Evolutionary conservation across 2,113 vertebrate genomes (phyloP), one percentile per base, ranked within the genome.

Genomic region (Cyanoliseus patagonus): DNA sequence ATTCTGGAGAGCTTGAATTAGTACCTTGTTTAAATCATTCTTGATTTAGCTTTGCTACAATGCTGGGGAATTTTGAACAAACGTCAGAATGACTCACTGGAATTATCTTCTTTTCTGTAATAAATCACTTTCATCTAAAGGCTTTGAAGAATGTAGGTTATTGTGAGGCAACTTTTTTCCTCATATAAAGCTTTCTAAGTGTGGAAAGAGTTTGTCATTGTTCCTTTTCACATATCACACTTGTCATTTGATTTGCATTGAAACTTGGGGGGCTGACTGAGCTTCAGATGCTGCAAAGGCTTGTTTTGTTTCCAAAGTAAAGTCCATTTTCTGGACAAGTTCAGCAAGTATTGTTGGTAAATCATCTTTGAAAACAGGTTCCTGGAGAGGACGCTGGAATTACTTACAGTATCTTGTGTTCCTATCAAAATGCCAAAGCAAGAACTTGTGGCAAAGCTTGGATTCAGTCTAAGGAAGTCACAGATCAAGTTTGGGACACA

Each of bases 41-140:
- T 88, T 77, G 41, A 25, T 90, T 81, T 77, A 73, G 17, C 30
- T 83, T 12, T 80, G 33, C n/a, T 55, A 11, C 24, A 51, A 4
- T 59, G 13, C 12, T 62, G 64, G 44, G 31, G 8, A 31, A 55
- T n/a, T 77, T 59, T 77, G 37, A 88, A 87, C 52, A 90, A 41
- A 84, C 52, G 44, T 73, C 47, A 47, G 31, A 87, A 51, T 76
- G 76, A 78, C 67, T 92, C 66, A 51, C 44, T 53, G 37, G 17
- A 57, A 82, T 92, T 72, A 66, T 17, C 66, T 78, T 78, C 25
- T 64, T 90, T 96, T 86, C 49, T 87, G 69, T 87, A 79, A 82
- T 84, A 86, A 83, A 69, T 66, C 57, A 35, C 39, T 90, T 86
- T 73, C 17, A 68, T 72, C 18, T 69, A 52, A 76, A 53, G 82